A percentile compares a stretch with the other conserved stretches of the same genome.
Evolutionary conservation across 2,113 vertebrate species (phyloP).

Genomic region (Pluvialis apricaria): DNA sequence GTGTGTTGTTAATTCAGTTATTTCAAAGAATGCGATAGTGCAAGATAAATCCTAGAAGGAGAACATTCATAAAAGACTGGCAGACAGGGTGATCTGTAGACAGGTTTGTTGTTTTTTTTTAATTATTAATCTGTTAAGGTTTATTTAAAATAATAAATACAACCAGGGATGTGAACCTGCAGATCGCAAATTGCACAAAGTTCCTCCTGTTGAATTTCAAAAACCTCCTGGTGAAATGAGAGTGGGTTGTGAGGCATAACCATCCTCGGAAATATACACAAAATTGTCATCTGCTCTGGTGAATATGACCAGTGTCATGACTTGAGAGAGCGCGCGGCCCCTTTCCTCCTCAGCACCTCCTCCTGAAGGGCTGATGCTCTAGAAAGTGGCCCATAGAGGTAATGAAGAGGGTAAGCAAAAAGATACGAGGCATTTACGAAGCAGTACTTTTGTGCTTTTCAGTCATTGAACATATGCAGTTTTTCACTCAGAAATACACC

Average conservation of each 20-base stretch:
- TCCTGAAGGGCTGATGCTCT: neutral
- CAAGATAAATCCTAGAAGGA: neutral
- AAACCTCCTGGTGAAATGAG: neutral
- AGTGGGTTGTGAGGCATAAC: neutral
- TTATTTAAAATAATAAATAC: neutral
- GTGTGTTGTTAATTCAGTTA: neutral
- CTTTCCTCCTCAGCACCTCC: neutral
- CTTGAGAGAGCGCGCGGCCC: neutral
- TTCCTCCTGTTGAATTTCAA: neutral
- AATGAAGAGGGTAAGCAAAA: neutral
- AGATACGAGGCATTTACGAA: neutral
- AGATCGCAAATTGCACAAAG: neutral
- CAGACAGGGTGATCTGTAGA: neutral
- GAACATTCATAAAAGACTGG: neutral
- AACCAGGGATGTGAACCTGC: neutral
- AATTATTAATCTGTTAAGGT: neutral
- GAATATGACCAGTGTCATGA: neutral
- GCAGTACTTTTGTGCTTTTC: neutral
- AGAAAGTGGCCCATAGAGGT: neutral
- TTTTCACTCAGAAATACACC: accelerated
- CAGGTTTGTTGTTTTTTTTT: neutral
- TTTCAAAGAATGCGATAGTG: neutral
- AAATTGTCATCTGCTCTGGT: neutral
- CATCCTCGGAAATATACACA: neutral
- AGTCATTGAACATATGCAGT: accelerated